A percentile compares a stretch with the other conserved stretches of the same genome.
Evolutionary conservation across 2,888 invertebrate species (phyloP).

Genomic region (Limenitis camilla): DNA sequence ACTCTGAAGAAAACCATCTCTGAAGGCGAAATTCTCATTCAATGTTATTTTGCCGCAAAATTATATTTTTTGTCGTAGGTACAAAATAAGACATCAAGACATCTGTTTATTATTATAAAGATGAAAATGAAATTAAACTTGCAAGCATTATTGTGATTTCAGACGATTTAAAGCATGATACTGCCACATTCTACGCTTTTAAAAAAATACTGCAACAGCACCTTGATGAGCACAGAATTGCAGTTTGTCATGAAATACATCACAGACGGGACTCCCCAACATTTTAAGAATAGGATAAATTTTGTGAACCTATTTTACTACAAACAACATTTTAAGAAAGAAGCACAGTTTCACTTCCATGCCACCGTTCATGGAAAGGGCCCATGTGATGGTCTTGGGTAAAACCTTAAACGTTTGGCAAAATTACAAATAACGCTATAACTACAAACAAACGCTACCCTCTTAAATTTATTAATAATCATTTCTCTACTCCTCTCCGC

Average conservation of each 20-base stretch:
- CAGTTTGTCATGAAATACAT: constrained; percentile 10
- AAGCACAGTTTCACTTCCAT: constrained; percentile 12
- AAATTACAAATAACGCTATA: no score
- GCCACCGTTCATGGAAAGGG: constrained; percentile 6
- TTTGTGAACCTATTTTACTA: constrained; percentile 20
- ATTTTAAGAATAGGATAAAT: constrained; percentile 23
- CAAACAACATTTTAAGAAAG: constrained; percentile 5
- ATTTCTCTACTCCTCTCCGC: no score
- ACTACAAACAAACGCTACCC: no score
- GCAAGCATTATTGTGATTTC: constrained; percentile 24
- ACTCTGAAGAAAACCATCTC: constrained; percentile 14
- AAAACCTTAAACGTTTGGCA: no score
- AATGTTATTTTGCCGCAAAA: constrained; percentile 21
- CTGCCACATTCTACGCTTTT: constrained; percentile 19
- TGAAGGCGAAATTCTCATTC: constrained; percentile 15
- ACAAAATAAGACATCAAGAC: constrained; percentile 18
- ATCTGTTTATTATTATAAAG: constrained; percentile 19
- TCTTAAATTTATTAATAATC: no score
- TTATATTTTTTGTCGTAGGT: constrained; percentile 18
- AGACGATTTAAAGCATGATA: constrained; percentile 24
- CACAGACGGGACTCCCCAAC: constrained; percentile 20
- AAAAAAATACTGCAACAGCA: constrained; percentile 11
- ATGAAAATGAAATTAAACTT: constrained; percentile 16
- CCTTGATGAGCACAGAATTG: constrained; percentile 2
- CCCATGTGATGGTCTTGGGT: background rate